These are phyloP conservation scores for Globodera rostochiensis DNA, from an alignment of 1,140 invertebrate genomes.

Conservation along the genomic window DNA sequence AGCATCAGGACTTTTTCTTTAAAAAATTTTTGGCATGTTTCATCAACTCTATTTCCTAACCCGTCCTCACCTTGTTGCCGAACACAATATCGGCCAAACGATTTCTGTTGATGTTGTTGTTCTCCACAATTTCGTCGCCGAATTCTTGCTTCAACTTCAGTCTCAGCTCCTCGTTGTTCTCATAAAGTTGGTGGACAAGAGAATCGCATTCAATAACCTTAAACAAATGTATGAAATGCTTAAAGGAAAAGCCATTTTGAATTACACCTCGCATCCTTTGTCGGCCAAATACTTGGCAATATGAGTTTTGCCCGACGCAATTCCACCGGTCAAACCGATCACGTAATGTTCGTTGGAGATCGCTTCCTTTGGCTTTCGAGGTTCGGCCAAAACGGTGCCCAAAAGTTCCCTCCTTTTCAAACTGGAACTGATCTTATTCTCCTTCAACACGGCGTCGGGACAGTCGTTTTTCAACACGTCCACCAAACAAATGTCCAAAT, in stretches of 20 bases:
- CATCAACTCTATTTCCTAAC: background rate
- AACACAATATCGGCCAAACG: constrained; percentile 83
- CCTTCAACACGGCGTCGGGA: constrained; percentile 71
- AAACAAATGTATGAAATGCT: constrained; percentile 8
- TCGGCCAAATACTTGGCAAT: constrained; percentile 74
- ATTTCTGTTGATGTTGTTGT: constrained; percentile 75
- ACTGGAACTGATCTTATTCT: constrained; percentile 89
- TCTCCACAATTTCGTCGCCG: constrained; percentile 74
- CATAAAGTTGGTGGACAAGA: constrained; percentile 85
- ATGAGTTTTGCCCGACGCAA: constrained; percentile 89
- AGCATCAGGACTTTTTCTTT: constrained; percentile 3
- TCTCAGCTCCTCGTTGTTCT: constrained; percentile 76
- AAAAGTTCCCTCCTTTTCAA: constrained; percentile 81
- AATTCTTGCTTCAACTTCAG: constrained; percentile 77
- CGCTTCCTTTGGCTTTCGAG: constrained; percentile 43
- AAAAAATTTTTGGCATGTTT: background rate
- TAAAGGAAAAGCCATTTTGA: background rate
- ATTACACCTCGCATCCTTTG: constrained; percentile 75
- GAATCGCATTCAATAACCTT: constrained; percentile 84
- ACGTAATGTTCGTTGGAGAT: constrained; percentile 76
- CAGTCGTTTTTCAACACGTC: constrained; percentile 74
- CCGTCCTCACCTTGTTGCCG: constrained; percentile 72
- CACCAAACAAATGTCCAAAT: constrained; percentile 77
- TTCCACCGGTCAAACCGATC: constrained; percentile 91
- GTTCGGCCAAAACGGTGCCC: constrained; percentile 72